Evolutionary conservation across 1,140 invertebrate species (phyloP), one percentile per base, ranked within the genome.

Genomic region (Telenomus remus): DNA sequence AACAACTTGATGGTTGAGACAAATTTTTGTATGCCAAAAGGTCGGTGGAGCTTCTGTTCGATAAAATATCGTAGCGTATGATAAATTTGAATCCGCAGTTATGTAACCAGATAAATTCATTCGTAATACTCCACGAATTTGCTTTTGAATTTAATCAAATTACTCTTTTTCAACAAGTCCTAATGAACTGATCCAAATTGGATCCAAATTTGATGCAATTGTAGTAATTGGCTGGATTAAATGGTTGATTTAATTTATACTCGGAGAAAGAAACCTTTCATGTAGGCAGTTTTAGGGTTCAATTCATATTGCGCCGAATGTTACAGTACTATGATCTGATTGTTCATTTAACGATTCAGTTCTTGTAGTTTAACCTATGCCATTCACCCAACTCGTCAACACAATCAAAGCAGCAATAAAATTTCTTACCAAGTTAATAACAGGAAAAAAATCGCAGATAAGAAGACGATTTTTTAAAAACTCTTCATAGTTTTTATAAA

Each of bases 21-120:
- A 68, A 55, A 42, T 57, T 68, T 68, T 68, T 66, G 42, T 33
- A 12, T 49, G 49, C 47, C 47, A 12, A 68, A 53, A 59, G 64
- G 64, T 57, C 64, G 54, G 57, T 57, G 15, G 37, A 12, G 14
- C 53, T 68, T 35, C 46, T 66, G 33, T 56, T 48, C 39, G 6
- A 8, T 6, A 47, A 66, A 57, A 66, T 49, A 48, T 64, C 55
- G 46, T 49, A 55, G 42, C 12, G 4, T 14, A 1, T 44, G 61
- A 65, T 65, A 65, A 65, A 5, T 64, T 54, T 54, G 4, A 15
- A 54, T 4, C 0, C n/a, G 44, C 0, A 4, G 48, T 65, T 65
- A 55, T 55, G 43, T 55, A 65, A 65, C 34, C 46, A 1, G 19
- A 27, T 27, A 27, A 27, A 27, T 27, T 27, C 19, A 27, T 27